A percentile compares a stretch with the other conserved stretches of the same genome.
Conservation (phyloP, 2,797 vertebrate genomes). For the Typhlichthys subterraneus region DNA sequence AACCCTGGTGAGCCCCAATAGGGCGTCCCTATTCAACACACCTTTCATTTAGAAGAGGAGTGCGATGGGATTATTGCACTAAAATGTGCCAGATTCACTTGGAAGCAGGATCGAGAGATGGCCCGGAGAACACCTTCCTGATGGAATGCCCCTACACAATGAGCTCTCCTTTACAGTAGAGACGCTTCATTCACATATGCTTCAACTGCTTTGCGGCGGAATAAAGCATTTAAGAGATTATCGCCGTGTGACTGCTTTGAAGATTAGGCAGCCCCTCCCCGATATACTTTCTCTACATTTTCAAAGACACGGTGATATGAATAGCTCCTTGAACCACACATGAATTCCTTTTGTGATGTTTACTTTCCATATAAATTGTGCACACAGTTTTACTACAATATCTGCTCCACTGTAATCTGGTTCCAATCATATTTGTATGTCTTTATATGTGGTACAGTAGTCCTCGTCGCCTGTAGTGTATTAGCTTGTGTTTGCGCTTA, state of each 20-base stretch:
- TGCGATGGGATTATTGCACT: slow-evolving; percentile 25
- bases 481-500: too few species aligned
- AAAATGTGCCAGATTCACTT: slow-evolving; percentile 16
- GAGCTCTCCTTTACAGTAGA: slow-evolving; percentile 30
- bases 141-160: slow-evolving; percentile 35
- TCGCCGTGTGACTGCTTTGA: slow-evolving; percentile 65
- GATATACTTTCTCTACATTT: slow-evolving; percentile 36
- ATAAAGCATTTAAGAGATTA: slow-evolving; percentile 74
- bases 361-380: too few species aligned
- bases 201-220: slow-evolving; percentile 61
- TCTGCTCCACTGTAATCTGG: too few species aligned
- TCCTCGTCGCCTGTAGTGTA: too few species aligned
- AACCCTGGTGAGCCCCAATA: slow-evolving; percentile 7
- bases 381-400: too few species aligned
- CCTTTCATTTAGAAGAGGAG: slow-evolving; percentile 35
- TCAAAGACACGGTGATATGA: slow-evolving; percentile 52
- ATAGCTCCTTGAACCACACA: slow-evolving; percentile 22
- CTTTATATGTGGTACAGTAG: too few species aligned
- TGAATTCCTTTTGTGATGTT: too few species aligned
- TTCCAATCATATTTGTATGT: too few species aligned
- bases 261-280: slow-evolving; percentile 62
- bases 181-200: slow-evolving; percentile 70
- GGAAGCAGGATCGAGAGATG: slow-evolving; percentile 20
- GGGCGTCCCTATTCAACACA: slow-evolving; percentile 25
- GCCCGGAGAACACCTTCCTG: slow-evolving; percentile 18